Conservation (phyloP, 2,888 invertebrate species). For the Macropis europaea region DNA sequence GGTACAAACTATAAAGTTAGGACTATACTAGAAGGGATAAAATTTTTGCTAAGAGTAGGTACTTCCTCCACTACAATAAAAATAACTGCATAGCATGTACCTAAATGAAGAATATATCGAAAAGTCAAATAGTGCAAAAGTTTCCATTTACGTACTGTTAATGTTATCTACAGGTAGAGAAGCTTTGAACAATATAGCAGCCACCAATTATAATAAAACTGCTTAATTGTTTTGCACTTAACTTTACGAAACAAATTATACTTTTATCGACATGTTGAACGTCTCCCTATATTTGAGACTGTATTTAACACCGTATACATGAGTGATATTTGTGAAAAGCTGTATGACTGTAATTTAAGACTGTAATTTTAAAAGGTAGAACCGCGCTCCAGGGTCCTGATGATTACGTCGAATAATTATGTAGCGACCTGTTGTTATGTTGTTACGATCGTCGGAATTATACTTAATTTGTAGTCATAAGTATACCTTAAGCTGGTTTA, state of each 20-base stretch:
- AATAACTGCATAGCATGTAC: too few relatives aligned
- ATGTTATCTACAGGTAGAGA: background rate
- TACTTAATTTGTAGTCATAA: slow-evolving; percentile 60
- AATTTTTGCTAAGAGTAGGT: too few relatives aligned
- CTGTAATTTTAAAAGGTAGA: slow-evolving; percentile 52
- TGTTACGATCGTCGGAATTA: slow-evolving; percentile 57
- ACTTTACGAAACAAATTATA: background rate
- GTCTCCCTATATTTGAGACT: background rate
- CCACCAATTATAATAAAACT: background rate
- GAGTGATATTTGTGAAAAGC: slow-evolving; percentile 56
- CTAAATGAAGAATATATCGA: too few relatives aligned
- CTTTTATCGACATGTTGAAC: slow-evolving; percentile 3
- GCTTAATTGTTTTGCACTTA: background rate
- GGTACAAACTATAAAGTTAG: too few relatives aligned
- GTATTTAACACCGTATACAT: slow-evolving; percentile 39
- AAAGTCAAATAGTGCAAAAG: too few relatives aligned
- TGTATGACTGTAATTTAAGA: slow-evolving; percentile 55
- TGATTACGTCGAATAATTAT: slow-evolving; percentile 57
- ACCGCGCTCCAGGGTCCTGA: slow-evolving; percentile 25
- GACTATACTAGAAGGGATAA: too few relatives aligned
- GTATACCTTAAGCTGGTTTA: slow-evolving; percentile 49
- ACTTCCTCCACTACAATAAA: too few relatives aligned
- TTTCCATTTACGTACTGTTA: too few relatives aligned
- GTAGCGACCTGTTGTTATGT: slow-evolving; percentile 51
- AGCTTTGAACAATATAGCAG: background rate